A percentile compares a stretch with the other conserved stretches of the same genome.
Conservation (phyloP, 2,797 vertebrate genomes). For the Graptemys geographica region DNA sequence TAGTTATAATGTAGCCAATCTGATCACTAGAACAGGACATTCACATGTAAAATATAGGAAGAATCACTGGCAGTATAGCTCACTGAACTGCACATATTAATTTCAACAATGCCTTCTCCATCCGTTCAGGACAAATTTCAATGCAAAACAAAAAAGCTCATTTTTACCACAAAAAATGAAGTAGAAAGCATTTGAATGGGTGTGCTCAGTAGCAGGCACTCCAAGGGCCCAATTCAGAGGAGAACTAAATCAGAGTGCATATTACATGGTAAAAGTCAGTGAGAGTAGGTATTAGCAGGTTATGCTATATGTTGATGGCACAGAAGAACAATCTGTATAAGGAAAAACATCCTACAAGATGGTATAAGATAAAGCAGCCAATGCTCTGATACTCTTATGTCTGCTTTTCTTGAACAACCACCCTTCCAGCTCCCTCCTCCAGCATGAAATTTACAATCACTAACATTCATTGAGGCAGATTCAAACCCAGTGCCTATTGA, state of each 20-base stretch:
- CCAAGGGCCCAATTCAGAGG: neutral
- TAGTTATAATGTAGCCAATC: constrained; percentile 65
- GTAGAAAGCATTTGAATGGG: neutral
- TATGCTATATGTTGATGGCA: neutral
- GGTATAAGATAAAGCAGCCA: neutral
- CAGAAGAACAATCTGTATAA: neutral
- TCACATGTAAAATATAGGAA: constrained; percentile 38
- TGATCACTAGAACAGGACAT: constrained; percentile 33
- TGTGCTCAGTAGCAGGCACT: neutral
- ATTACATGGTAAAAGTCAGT: fast-evolving
- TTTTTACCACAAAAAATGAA: neutral
- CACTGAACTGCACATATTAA: neutral
- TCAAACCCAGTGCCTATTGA: neutral
- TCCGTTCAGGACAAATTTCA: constrained; percentile 40
- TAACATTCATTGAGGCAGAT: neutral
- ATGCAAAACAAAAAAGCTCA: neutral
- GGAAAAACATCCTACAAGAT: neutral
- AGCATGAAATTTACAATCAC: neutral
- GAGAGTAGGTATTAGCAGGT: neutral
- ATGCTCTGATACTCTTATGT: neutral
- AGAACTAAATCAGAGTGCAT: neutral
- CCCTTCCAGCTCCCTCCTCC: neutral
- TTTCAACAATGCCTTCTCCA: constrained; percentile 8
- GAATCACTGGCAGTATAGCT: constrained; percentile 10
- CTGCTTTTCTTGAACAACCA: neutral